These are phyloP conservation scores for Oxygymnocypris stewartii DNA, from an alignment of 2,113 vertebrate genomes.

Conservation along the genomic window DNA sequence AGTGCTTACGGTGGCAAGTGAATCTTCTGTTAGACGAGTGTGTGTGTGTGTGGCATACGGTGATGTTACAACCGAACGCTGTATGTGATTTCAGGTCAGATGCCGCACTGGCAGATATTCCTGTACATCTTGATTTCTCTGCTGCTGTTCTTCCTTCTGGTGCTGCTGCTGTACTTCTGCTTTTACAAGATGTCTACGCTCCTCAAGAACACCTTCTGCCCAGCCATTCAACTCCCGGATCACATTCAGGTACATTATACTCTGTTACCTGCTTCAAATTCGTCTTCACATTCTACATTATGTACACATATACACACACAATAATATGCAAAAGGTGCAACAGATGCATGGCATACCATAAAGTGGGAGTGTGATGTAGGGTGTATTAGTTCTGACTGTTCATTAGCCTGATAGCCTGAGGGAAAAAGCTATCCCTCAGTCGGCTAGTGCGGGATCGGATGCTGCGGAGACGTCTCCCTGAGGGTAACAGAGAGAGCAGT, in stretches of 20 bases:
- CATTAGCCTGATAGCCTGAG: no score
- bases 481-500: no score
- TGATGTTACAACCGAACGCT: not conserved
- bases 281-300: not conserved
- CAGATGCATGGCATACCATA: no score
- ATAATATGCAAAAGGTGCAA: no score
- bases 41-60: not conserved
- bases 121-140: conserved; percentile 63
- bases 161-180: conserved; percentile 22
- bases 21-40: not conserved
- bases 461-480: no score
- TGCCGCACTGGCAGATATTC: conserved; percentile 60
- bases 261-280: not conserved
- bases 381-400: no score
- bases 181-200: conserved; percentile 39
- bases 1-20: not conserved
- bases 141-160: conserved; percentile 50
- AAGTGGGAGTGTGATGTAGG: no score
- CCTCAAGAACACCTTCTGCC: conserved; percentile 56
- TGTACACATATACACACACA: no score
- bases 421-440: no score
- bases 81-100: conserved; percentile 55
- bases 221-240: conserved; percentile 55
- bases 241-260: conserved; percentile 63
- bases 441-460: no score